Evolutionary conservation across 1,140 invertebrate genomes (phyloP).

Genomic region (Drosophila pallidifrons): DNA sequence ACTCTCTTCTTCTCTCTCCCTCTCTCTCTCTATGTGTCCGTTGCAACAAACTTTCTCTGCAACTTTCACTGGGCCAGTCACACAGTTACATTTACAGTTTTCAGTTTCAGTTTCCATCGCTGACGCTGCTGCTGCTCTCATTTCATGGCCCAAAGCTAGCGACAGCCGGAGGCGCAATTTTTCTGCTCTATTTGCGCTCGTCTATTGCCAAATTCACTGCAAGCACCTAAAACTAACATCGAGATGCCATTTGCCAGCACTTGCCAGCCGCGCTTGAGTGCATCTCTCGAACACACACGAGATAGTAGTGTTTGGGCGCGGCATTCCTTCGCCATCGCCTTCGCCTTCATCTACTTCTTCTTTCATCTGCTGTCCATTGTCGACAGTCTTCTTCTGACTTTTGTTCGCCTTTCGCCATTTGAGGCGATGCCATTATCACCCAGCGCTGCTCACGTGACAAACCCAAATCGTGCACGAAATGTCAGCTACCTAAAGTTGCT

Average conservation of each 20-base stretch:
- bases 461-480: conserved; percentile 13
- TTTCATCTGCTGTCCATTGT: neutral
- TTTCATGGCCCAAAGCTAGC: neutral
- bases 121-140: neutral
- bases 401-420: neutral
- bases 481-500: neutral
- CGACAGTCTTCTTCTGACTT: conserved; percentile 10
- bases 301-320: conserved; percentile 54
- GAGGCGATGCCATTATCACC: conserved; percentile 28
- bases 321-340: conserved; percentile 14
- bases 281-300: conserved; percentile 42
- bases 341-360: too few relatives aligned
- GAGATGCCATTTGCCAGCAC: conserved; percentile 71
- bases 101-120: neutral
- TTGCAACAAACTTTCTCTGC: conserved; percentile 64
- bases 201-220: conserved; percentile 77
- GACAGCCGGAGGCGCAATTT: conserved; percentile 66
- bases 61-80: conserved; percentile 64
- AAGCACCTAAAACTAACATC: conserved; percentile 70
- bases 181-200: conserved; percentile 79
- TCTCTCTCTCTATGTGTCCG: neutral
- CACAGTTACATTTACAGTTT: conserved; percentile 1
- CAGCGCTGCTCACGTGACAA: conserved; percentile 64
- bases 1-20: neutral
- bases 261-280: conserved; percentile 53